Evolutionary conservation across 2,113 vertebrate species (phyloP).

Genomic region (Odocoileus hemionus): DNA sequence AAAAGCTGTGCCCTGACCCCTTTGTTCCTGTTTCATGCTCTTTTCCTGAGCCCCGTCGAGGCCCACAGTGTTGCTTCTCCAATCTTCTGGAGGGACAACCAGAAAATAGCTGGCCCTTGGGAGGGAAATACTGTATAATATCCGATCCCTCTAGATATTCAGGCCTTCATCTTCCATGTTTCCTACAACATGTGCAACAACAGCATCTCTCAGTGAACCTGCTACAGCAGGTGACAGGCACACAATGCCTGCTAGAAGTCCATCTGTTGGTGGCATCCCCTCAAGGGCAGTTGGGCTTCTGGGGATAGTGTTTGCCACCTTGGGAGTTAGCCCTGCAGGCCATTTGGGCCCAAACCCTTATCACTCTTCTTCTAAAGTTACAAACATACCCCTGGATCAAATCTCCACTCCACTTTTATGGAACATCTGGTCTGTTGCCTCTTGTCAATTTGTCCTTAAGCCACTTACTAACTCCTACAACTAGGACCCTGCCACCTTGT

Average conservation of each 20-base stretch:
- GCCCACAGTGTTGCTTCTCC: not conserved
- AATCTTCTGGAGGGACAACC: not conserved
- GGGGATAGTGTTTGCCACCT: not conserved
- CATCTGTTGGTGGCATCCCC: not conserved
- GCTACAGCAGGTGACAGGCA: not conserved
- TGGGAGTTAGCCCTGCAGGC: not conserved
- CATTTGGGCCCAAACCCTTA: not conserved
- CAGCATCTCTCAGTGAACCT: not conserved
- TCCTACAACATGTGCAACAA: not conserved
- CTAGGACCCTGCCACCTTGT: not conserved
- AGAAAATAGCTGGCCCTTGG: not conserved
- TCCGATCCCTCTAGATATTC: not conserved
- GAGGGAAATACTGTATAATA: not conserved
- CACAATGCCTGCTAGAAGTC: not conserved
- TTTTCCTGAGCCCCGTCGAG: accelerated
- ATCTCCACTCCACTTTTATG: not conserved
- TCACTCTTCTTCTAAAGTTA: not conserved
- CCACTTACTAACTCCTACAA: not conserved
- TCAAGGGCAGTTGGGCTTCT: not conserved
- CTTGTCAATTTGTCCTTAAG: not conserved
- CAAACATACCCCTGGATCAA: not conserved
- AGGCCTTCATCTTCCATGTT: not conserved
- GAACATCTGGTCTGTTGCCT: not conserved
- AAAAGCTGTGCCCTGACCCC: not conserved
- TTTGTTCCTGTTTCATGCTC: not conserved